phyloP scores from a whole-genome alignment of 1,140 invertebrate species.

The Camponotus vicinus region DNA sequence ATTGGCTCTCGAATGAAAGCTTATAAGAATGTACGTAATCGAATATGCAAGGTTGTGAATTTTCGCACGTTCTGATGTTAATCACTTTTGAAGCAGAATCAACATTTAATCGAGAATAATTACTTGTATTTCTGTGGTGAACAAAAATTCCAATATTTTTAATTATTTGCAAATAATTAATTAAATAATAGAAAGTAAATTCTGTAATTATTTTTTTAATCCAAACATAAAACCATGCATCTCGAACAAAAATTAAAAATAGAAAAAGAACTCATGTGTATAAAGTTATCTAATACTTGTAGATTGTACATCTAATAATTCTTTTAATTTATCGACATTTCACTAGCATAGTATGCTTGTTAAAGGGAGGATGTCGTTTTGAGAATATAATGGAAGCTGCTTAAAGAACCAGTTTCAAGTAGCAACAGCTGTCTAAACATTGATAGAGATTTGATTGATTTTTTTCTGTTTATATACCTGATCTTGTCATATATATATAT shows the following conservation, averaged over 20 bases:
- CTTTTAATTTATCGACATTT: slow-evolving; percentile 35
- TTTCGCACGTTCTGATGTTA: neutral
- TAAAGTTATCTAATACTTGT: neutral
- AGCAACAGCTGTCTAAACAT: slow-evolving; percentile 76
- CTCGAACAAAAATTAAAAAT: neutral
- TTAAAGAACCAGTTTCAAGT: slow-evolving; percentile 75
- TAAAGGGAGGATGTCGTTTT: slow-evolving; percentile 69
- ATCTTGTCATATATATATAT: neutral
- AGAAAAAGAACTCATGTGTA: neutral
- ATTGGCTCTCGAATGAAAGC: slow-evolving; percentile 12
- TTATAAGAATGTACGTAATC: slow-evolving; percentile 15
- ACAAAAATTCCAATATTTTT: neutral
- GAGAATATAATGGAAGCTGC: slow-evolving; percentile 57
- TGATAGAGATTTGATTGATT: slow-evolving; percentile 59
- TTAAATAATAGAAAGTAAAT: neutral
- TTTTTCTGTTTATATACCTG: slow-evolving; percentile 2
- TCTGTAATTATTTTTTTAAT: neutral
- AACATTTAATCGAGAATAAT: neutral
- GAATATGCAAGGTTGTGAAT: neutral
- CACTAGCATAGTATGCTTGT: slow-evolving; percentile 11
- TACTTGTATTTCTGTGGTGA: neutral
- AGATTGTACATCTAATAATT: neutral
- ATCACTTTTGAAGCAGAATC: neutral
- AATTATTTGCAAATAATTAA: neutral
- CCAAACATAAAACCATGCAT: neutral